phyloP scores from a whole-genome alignment of 2,888 invertebrate genomes.

The Acanthosepion pharaonis region DNA sequence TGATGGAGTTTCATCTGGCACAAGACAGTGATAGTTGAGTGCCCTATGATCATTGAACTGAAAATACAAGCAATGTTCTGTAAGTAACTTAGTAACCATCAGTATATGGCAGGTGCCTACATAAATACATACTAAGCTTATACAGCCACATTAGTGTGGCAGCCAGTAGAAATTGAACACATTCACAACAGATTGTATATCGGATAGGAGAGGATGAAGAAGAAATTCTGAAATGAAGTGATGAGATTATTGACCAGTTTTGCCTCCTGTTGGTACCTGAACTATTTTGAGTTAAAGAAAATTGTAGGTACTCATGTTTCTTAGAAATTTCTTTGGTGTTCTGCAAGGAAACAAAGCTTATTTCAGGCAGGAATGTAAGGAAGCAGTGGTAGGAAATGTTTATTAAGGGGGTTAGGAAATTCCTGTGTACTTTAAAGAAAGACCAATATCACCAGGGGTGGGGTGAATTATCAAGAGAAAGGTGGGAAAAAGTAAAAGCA shows the following conservation, averaged over 20 bases:
- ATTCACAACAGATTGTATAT: too few relatives aligned
- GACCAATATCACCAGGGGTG: not conserved
- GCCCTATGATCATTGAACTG: too few relatives aligned
- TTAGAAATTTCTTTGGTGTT: not conserved
- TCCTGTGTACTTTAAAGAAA: not conserved
- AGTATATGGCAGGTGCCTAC: too few relatives aligned
- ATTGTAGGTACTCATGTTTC: not conserved
- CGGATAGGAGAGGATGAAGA: not conserved
- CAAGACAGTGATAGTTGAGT: too few relatives aligned
- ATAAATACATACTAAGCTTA: too few relatives aligned
- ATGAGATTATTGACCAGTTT: not conserved
- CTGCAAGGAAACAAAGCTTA: not conserved
- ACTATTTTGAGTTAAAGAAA: not conserved
- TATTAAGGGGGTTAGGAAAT: not conserved
- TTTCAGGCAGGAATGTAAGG: not conserved
- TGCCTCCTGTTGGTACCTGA: not conserved
- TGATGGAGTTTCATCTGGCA: too few relatives aligned
- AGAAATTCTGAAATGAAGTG: not conserved
- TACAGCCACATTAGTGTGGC: too few relatives aligned
- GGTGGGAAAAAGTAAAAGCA: not conserved
- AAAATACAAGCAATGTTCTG: too few relatives aligned
- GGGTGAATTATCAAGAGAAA: not conserved
- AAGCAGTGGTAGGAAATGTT: slow-evolving; percentile 33
- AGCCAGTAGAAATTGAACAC: too few relatives aligned
- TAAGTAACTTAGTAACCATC: too few relatives aligned